Conservation (phyloP, 2,113 vertebrate genomes). For the Chlorodrepanis virens region DNA sequence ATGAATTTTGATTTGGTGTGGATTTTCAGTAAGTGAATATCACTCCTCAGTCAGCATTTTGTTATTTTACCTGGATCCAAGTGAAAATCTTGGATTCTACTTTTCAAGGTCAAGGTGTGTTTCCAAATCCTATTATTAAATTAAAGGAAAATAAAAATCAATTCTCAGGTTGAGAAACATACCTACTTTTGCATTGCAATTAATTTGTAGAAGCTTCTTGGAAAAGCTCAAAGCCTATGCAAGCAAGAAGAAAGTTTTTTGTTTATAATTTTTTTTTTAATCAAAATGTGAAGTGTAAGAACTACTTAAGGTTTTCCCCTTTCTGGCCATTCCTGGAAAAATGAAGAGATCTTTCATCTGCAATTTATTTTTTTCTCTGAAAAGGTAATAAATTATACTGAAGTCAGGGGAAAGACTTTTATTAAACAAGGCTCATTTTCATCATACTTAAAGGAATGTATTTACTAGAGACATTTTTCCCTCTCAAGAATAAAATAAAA, state of each 20-base stretch:
- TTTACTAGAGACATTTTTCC: background rate
- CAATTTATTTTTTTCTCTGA: background rate
- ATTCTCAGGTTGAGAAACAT: background rate
- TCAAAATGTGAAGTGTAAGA: background rate
- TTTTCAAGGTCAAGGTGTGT: background rate
- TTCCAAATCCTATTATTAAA: background rate
- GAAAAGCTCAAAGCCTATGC: background rate
- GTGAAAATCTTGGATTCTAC: background rate
- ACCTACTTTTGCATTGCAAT: background rate
- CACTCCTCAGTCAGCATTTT: background rate
- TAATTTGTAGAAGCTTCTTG: background rate
- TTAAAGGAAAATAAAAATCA: background rate
- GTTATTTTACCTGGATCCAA: background rate
- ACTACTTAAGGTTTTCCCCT: background rate
- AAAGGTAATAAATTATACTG: background rate
- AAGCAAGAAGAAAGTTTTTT: background rate
- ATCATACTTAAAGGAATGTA: background rate
- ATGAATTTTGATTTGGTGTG: background rate
- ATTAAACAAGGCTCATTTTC: conserved; percentile 16
- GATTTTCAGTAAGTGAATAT: background rate
- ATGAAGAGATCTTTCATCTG: background rate
- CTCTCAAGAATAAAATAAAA: background rate
- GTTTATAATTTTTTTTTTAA: background rate
- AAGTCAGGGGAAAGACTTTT: background rate
- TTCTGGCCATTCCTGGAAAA: background rate